Evolutionary conservation across 1,140 invertebrate species (phyloP), one percentile per base, ranked within the genome.

Genomic region (Venustaconcha ellipsiformis): DNA sequence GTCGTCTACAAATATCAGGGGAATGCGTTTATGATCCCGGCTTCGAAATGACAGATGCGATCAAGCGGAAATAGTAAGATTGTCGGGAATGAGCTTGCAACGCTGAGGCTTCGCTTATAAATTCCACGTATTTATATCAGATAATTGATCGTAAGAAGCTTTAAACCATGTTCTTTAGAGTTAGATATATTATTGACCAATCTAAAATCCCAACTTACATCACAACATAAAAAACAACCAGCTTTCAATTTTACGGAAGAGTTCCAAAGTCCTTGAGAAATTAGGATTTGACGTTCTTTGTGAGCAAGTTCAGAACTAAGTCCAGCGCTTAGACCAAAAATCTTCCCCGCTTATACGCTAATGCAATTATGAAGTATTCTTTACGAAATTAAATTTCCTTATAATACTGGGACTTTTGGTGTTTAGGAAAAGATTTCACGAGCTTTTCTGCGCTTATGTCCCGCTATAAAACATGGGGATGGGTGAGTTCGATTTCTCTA

Each of bases 371-470:
- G 75, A 77, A 77, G 69, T 77, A 72, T 72, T 67, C 70, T 67
- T 67, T 68, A 77, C 75, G 58, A 77, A 77, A 77, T 77, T 77
- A 77, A 77, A 77, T 77, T 77, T 77, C 75, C 72, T 70, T 77
- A 77, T 77, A 77, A 77, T 77, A 59, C 75, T 72, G 57, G 64
- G 69, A 66, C 67, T 68, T 72, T 71, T 23, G 20, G 70, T 70
- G 57, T 72, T 77, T 77, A 72, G 72, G 75, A 66, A 59, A 57
- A 68, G 75, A 77, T 77, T 72, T 58, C 68, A 20, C 56, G 13
- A 72, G 75, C 56, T 72, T 77, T 70, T 67, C 58, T 67, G 75
- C 65, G 56, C 72, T 77, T 71, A 71, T 69, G n/a, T 60, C 67
- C 66, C 64, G 67, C 55, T 75, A 75, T 75, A 75, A 75, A 69